Conservation (phyloP, 2,113 vertebrate species). For the Jaculus jaculus region DNA sequence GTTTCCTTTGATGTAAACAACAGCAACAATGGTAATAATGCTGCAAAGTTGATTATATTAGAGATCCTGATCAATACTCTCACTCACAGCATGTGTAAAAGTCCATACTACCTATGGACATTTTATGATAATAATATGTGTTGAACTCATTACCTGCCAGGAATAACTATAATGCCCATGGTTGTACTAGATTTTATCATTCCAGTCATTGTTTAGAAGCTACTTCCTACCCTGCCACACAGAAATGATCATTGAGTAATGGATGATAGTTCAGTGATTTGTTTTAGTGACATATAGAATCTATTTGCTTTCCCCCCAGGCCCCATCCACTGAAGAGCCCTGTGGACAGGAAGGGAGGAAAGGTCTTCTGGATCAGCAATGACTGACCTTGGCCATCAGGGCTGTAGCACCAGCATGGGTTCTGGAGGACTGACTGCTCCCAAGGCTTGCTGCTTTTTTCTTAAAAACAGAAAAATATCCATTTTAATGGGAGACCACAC, state of each 20-base stretch:
- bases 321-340: neutral
- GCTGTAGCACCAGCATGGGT: neutral
- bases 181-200: constrained; percentile 8
- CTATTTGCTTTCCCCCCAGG: too few species aligned
- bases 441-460: constrained; percentile 59
- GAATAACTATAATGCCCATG: neutral
- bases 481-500: neutral
- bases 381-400: constrained; percentile 60
- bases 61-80: neutral
- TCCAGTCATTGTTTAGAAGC: neutral
- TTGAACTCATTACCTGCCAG: neutral
- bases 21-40: neutral
- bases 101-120: neutral
- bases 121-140: neutral
- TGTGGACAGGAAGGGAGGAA: neutral
- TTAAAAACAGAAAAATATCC: constrained; percentile 65
- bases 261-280: neutral
- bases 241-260: constrained; percentile 19
- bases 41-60: neutral
- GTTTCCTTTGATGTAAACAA: neutral
- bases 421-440: constrained; percentile 52
- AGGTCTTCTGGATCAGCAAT: neutral
- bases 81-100: neutral
- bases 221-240: neutral
- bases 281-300: neutral